Evolutionary conservation across 2,113 vertebrate genomes (phyloP).

Genomic region (Sminthopsis crassicaudata): DNA sequence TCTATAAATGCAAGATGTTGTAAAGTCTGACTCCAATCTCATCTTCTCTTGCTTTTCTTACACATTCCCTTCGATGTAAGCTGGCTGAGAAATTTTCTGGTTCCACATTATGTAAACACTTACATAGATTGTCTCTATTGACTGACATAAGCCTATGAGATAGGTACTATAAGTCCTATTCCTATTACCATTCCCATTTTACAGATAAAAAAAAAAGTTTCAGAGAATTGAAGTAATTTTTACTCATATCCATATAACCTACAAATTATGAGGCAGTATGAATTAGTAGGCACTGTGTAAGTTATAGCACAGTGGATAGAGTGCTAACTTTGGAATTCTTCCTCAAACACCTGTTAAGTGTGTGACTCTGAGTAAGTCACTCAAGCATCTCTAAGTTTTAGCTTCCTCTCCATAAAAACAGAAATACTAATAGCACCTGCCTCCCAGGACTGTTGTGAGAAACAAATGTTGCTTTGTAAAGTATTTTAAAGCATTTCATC

Average conservation of each 20-base stretch:
- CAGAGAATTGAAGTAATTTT: not conserved
- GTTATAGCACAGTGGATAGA: not conserved
- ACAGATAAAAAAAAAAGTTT: not conserved
- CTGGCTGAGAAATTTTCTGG: not conserved
- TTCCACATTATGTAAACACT: not conserved
- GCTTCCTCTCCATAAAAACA: not conserved
- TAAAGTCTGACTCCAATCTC: not conserved
- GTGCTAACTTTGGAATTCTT: not conserved
- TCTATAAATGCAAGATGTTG: not conserved
- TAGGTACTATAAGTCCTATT: not conserved
- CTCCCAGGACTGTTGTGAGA: not conserved
- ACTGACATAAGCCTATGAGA: not conserved
- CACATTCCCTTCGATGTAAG: not conserved
- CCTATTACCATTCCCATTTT: not conserved
- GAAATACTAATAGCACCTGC: not conserved
- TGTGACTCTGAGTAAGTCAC: not conserved
- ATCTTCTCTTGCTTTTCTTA: not conserved
- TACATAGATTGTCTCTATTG: not conserved
- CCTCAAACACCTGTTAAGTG: not conserved
- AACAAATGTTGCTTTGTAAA: not conserved
- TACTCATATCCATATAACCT: not conserved
- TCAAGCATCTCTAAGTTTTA: not conserved
- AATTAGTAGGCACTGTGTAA: too few species aligned
- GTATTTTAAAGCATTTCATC: not conserved
- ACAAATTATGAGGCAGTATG: not conserved